A percentile compares a stretch with the other conserved stretches of the same genome.
Conservation (phyloP, 53 echinoderm and acorn worm genomes). For the Holothuria scabra region DNA sequence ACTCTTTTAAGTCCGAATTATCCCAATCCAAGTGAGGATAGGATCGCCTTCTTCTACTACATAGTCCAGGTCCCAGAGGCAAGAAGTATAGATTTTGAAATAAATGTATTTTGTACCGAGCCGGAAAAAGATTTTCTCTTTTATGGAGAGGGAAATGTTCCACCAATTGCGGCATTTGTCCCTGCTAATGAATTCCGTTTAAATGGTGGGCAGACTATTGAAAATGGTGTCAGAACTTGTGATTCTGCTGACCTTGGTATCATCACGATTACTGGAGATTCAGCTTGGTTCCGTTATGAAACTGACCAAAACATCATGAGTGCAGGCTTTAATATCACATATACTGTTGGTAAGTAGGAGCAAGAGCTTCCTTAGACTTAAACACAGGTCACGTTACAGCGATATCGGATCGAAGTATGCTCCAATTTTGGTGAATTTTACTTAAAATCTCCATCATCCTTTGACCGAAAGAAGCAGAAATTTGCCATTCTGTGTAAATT, state of each 20-base stretch:
- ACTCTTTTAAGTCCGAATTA: background rate
- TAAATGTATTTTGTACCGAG: slow-evolving; percentile 6
- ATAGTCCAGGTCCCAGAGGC: slow-evolving; percentile 27
- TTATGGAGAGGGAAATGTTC: background rate
- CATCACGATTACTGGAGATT: background rate
- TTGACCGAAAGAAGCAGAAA: too few species aligned
- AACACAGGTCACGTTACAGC: too few species aligned
- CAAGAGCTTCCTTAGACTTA: too few species aligned
- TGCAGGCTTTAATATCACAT: background rate
- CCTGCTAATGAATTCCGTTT: background rate
- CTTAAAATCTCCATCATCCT: too few species aligned
- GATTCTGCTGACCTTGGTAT: background rate
- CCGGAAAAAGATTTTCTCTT: background rate
- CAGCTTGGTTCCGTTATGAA: slow-evolving; percentile 20
- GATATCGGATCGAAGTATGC: too few species aligned
- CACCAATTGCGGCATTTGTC: background rate
- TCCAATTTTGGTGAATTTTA: too few species aligned
- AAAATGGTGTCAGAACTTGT: too few species aligned
- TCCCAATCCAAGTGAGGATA: background rate
- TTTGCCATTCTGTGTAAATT: too few species aligned
- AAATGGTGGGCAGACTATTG: background rate
- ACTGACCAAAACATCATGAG: slow-evolving; percentile 27
- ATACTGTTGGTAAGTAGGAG: background rate
- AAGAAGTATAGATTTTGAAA: background rate
- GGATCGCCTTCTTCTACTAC: background rate